A percentile compares a stretch with the other conserved stretches of the same genome.
Conservation (phyloP, 2,888 invertebrate species). For the Empis stercorea region DNA sequence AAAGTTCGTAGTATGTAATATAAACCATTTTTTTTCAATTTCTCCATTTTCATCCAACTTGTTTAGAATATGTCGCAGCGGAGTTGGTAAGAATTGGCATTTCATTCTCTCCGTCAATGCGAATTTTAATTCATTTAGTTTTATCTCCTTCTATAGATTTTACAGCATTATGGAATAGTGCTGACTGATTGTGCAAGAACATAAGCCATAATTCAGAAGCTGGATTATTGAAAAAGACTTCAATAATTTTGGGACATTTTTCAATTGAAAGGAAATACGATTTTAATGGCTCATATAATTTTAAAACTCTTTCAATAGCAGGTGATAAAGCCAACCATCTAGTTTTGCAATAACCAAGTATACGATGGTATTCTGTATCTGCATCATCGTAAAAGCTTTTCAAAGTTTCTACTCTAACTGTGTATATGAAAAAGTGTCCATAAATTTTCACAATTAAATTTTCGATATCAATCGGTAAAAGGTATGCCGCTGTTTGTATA, state of each 20-base stretch:
- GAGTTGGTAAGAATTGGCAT: background rate
- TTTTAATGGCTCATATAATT: conserved; percentile 6
- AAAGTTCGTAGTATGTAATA: background rate
- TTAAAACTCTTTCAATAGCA: conserved; percentile 2
- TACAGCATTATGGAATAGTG: background rate
- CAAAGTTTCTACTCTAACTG: conserved; percentile 7
- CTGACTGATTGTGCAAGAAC: conserved; percentile 1
- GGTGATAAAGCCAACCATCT: conserved; percentile 8
- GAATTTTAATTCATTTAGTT: background rate
- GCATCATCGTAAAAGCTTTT: conserved; percentile 6
- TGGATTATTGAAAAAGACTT: conserved; percentile 1
- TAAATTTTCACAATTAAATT: conserved; percentile 5
- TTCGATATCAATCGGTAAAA: conserved; percentile 7
- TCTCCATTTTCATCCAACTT: background rate
- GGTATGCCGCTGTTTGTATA: conserved; percentile 9
- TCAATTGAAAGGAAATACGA: conserved; percentile 1
- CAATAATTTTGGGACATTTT: background rate
- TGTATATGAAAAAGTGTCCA: conserved; percentile 6
- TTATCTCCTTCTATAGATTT: background rate
- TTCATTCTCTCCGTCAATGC: background rate
- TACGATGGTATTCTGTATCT: conserved; percentile 4
- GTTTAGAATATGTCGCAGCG: background rate
- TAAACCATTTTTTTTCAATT: background rate
- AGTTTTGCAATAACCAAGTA: conserved; percentile 8
- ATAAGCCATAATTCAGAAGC: background rate